phyloP scores from a whole-genome alignment of 2,113 vertebrate species.

The Noctilio leporinus region DNA sequence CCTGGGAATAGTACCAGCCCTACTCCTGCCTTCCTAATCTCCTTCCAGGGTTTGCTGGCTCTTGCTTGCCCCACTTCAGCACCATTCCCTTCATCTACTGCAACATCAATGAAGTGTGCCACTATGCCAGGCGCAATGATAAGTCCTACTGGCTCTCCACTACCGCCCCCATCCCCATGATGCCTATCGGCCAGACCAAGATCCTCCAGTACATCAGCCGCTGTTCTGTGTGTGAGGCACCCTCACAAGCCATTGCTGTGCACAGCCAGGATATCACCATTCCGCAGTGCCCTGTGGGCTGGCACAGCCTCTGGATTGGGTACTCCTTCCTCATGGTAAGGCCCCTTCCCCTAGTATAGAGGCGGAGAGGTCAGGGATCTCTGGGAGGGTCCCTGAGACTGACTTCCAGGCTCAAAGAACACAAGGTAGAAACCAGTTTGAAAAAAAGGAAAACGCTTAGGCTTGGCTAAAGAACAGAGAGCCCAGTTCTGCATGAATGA shows the following conservation, averaged over 20 bases:
- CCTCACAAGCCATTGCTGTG: slow-evolving; percentile 91
- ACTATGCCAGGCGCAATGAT: slow-evolving; percentile 93
- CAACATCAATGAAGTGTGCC: slow-evolving; percentile 91
- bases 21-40: neutral
- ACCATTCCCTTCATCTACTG: slow-evolving; percentile 98
- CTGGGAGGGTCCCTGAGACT: neutral
- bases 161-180: slow-evolving; percentile 94
- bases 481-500: neutral
- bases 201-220: slow-evolving; percentile 93
- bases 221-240: slow-evolving; percentile 93
- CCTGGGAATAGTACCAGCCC: neutral
- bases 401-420: neutral
- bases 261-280: slow-evolving; percentile 94
- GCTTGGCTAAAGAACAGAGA: neutral
- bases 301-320: slow-evolving; percentile 97
- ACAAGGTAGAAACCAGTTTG: neutral
- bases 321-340: slow-evolving; percentile 98
- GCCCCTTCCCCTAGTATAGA: neutral
- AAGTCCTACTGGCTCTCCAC: slow-evolving; percentile 99
- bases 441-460: neutral
- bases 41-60: slow-evolving; percentile 90
- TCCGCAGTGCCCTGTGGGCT: slow-evolving; percentile 89
- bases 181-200: slow-evolving; percentile 86
- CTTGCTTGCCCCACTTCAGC: slow-evolving; percentile 93
- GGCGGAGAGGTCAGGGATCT: neutral